Evolutionary conservation across 2,888 invertebrate species (phyloP).

Genomic region (Tiliacea citrago): DNA sequence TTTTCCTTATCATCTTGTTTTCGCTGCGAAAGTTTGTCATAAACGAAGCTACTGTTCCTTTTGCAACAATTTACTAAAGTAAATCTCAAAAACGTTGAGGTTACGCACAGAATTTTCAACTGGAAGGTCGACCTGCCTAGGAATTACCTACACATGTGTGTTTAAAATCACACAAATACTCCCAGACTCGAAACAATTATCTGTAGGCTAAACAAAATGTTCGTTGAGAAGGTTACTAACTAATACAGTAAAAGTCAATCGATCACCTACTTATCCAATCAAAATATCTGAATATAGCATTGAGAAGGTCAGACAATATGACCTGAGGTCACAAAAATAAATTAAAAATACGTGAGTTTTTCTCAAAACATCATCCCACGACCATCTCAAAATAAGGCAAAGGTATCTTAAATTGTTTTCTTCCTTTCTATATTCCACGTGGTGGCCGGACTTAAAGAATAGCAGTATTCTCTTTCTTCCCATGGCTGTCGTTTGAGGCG

Average conservation of each 20-base stretch:
- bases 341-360: conserved; percentile 2
- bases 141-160: not conserved
- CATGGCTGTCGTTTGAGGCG: too few species aligned
- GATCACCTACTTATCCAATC: not conserved
- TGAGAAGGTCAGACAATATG: not conserved
- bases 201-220: too few species aligned
- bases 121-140: not conserved
- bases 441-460: too few species aligned
- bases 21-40: not conserved
- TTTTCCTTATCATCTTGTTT: not conserved
- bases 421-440: too few species aligned
- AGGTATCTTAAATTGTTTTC: not conserved
- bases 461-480: too few species aligned
- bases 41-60: not conserved
- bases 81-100: not conserved
- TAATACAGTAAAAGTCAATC: not conserved
- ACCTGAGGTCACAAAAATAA: not conserved
- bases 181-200: not conserved
- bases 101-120: not conserved
- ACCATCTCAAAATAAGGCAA: not conserved
- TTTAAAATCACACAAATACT: not conserved
- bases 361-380: not conserved
- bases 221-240: too few species aligned
- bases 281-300: not conserved
- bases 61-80: not conserved